Evolutionary conservation across 2,797 vertebrate species (phyloP).

Genomic region (Acipenser ruthenus): DNA sequence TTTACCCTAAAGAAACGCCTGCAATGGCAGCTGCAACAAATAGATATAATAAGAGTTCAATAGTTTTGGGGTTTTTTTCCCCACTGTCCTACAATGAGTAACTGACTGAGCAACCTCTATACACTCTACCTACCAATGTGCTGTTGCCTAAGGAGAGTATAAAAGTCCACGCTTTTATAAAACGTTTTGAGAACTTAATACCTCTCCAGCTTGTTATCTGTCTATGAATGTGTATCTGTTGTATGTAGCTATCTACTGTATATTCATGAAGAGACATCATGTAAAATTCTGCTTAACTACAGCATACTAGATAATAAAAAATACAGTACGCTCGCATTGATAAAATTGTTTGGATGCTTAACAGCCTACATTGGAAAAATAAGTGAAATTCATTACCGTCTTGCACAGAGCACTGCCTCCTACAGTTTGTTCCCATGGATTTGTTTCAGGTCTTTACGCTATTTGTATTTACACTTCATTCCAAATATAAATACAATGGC

Average conservation of each 20-base stretch:
- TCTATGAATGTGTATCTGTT: too few species aligned
- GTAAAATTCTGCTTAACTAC: conserved; percentile 10
- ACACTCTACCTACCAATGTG: too few species aligned
- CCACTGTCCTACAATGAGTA: too few species aligned
- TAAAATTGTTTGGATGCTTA: conserved; percentile 71
- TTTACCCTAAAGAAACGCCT: too few species aligned
- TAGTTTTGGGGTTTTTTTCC: too few species aligned
- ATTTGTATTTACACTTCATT: conserved; percentile 19
- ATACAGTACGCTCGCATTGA: conserved; percentile 33
- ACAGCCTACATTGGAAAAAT: conserved; percentile 71
- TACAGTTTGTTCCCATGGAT: conserved; percentile 71
- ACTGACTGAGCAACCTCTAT: too few species aligned
- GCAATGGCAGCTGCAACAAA: too few species aligned
- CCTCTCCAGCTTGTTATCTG: too few species aligned
- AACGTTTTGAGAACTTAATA: too few species aligned
- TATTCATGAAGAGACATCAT: conserved; percentile 18
- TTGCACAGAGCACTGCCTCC: conserved; percentile 58
- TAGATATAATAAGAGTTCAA: too few species aligned
- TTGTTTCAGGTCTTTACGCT: conserved; percentile 38
- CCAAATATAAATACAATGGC: conserved; percentile 27
- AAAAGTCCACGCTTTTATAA: too few species aligned
- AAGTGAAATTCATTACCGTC: conserved; percentile 69
- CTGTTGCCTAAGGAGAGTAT: too few species aligned
- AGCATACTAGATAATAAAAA: conserved; percentile 35
- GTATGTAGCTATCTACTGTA: conserved; percentile 7